Evolutionary conservation across 2,888 invertebrate species (phyloP).

Genomic region (Microdon myrmicae): DNA sequence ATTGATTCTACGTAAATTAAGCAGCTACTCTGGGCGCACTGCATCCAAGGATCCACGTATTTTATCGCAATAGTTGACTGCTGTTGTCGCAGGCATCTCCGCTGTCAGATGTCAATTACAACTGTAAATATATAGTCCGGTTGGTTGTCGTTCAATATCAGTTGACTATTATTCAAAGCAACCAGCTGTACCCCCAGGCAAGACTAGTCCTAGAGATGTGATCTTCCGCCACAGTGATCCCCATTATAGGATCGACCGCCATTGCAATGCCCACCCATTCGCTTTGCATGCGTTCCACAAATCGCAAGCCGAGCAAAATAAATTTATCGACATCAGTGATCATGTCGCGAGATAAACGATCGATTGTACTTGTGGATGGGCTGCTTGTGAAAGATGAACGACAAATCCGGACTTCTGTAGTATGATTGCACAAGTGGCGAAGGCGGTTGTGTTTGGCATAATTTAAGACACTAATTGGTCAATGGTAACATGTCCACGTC

Average conservation of each 20-base stretch:
- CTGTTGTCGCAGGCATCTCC: slow-evolving; percentile 39
- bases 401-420: slow-evolving; percentile 33
- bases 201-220: slow-evolving; percentile 36
- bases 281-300: slow-evolving; percentile 53
- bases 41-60: slow-evolving; percentile 32
- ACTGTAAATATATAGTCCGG: slow-evolving; percentile 51
- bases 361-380: slow-evolving; percentile 55
- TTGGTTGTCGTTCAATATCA: slow-evolving; percentile 48
- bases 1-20: slow-evolving; percentile 44
- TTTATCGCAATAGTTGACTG: slow-evolving; percentile 32
- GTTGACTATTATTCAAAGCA: slow-evolving; percentile 48
- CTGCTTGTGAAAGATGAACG: slow-evolving; percentile 23
- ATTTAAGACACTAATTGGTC: slow-evolving; percentile 53
- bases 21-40: slow-evolving; percentile 33
- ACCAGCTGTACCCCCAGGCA: slow-evolving; percentile 40
- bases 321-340: slow-evolving; percentile 57
- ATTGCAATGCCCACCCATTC: slow-evolving; percentile 50
- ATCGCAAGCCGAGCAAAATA: slow-evolving; percentile 54
- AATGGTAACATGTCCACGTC: slow-evolving; percentile 48
- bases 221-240: slow-evolving; percentile 35
- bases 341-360: slow-evolving; percentile 60
- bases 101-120: slow-evolving; percentile 52
- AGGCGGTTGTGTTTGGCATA: slow-evolving; percentile 29
- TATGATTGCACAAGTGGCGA: neutral
- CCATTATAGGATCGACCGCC: slow-evolving; percentile 45